Conservation (phyloP, 35 echinoderm and acorn worm genomes). For the Lytechinus variegatus region DNA sequence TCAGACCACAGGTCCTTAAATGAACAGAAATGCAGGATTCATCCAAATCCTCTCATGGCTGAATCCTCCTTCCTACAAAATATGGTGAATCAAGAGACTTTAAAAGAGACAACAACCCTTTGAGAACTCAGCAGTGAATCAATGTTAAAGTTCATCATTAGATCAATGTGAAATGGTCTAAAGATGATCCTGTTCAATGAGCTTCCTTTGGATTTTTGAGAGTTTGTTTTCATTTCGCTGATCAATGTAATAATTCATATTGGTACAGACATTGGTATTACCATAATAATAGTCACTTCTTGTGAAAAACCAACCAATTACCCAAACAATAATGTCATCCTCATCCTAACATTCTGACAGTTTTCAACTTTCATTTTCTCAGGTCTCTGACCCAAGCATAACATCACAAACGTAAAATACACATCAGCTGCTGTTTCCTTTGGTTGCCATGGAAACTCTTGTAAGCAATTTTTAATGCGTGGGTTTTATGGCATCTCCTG, state of each 20-base stretch:
- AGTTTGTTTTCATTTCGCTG: not conserved
- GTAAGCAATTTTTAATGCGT: not conserved
- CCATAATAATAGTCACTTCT: not conserved
- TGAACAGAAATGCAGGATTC: no score
- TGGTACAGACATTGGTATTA: no score
- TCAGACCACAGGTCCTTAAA: no score
- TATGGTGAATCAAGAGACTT: no score
- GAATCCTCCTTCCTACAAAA: no score
- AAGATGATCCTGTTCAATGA: not conserved
- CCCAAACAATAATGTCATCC: not conserved
- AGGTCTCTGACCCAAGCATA: not conserved
- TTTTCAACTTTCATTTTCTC: not conserved
- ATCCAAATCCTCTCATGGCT: no score
- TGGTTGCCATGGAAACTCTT: not conserved
- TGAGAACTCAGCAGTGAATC: no score
- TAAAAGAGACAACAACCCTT: no score
- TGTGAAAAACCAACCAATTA: not conserved
- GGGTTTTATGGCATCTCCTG: not conserved
- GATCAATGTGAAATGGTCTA: not conserved
- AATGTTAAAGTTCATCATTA: not conserved
- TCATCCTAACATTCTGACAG: not conserved
- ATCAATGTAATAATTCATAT: not conserved
- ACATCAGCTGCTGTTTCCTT: not conserved
- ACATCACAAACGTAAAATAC: not conserved
- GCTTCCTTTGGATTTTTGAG: not conserved